Base-by-base conservation (phyloP, 2,113 vertebrate species). In the Notothenia rossii region DNA sequence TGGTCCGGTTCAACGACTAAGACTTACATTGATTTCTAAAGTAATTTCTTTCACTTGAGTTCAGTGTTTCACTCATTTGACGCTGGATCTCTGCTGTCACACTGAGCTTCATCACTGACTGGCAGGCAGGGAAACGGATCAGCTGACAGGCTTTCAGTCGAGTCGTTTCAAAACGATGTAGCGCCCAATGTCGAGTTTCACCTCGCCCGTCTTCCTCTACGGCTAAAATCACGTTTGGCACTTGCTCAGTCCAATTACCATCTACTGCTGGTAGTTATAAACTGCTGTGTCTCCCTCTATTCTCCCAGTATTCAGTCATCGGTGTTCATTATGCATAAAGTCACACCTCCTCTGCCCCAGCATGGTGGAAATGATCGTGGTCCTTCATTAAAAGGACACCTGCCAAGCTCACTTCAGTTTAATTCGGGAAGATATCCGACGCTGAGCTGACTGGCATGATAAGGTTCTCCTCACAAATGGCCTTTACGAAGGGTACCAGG, bases 231-330 rank as follows among this genome's bases (percentile, higher is more conserved):
- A 66, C 9, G 63, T 79, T 84, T 91, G 88, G 72, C 86, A 85
- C 78, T 89, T 90, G 87, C 85, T 90, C 84, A 75, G 70, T 90
- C 75, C 78, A 77, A 77, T 92, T 86, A 91, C n/a, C 59, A 43
- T 93, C 82, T 13, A 40, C 50, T n/a, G 58, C 72, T 71, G 53
- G 60, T 67, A 33, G 62, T 58, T 66, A n/a, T 55, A 3, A 48
- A 15, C 67, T 0, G 2, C 18, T 25, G 8, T 22, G 25, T 0
- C 3, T 54, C 51, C 13, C 2, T 20, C 65, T 12, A 72, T 74
- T 69, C 25, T 69, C 29, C 29, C 50, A 0, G 77, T 71, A 59
- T 8, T 69, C 29, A 29, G 45, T 70, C 74, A 50, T 70, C n/a
- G 7, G 50, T 4, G 2, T 48, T 72, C 68, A 78, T 81, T 75